A percentile compares a stretch with the other conserved stretches of the same genome.
These are phyloP conservation scores for Notothenia coriiceps DNA, from an alignment of 2,113 vertebrate genomes.

Conservation along the genomic window DNA sequence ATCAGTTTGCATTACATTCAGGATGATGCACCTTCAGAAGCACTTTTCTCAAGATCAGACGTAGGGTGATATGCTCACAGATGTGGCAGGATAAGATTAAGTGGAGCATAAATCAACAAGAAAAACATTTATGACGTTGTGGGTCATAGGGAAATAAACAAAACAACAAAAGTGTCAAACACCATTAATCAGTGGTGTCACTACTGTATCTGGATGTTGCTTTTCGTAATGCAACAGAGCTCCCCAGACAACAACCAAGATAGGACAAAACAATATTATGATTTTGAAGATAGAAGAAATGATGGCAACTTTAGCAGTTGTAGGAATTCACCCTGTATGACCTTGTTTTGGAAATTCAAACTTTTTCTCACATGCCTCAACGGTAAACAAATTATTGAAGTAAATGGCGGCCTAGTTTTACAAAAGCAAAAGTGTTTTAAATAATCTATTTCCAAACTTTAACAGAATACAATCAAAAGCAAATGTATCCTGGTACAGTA, in stretches of 20 bases:
- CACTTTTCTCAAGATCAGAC: neutral
- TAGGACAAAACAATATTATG: neutral
- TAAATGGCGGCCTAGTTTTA: no score
- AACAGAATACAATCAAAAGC: no score
- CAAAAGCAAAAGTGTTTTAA: no score
- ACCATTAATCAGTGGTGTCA: neutral
- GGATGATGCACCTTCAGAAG: neutral
- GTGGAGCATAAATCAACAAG: neutral
- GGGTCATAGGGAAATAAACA: neutral
- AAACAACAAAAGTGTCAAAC: constrained; percentile 4
- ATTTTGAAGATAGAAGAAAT: neutral
- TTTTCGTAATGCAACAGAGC: neutral
- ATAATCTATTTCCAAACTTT: no score
- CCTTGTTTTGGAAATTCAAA: no score
- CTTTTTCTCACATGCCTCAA: no score
- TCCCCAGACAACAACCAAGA: neutral
- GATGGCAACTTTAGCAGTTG: neutral
- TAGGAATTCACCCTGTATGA: no score
- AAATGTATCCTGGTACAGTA: no score
- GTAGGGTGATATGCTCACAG: neutral
- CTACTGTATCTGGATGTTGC: neutral
- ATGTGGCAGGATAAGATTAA: neutral
- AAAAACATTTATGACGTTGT: neutral
- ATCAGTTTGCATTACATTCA: neutral
- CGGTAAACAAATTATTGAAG: no score